Evolutionary conservation across 2,888 invertebrate genomes (phyloP).

Genomic region (Trimorus sp.): DNA sequence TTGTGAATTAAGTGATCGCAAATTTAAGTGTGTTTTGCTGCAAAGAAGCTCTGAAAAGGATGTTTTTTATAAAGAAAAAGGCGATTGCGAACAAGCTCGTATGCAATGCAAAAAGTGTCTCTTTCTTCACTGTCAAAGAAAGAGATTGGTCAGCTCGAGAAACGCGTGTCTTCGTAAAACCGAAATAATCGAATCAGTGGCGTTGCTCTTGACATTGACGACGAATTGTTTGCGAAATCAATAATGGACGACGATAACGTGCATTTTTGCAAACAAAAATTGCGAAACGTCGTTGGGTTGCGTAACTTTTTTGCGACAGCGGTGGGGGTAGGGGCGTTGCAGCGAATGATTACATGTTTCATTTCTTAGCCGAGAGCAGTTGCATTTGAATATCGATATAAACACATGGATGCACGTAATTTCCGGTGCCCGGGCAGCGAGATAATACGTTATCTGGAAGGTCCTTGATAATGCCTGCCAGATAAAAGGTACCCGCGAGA

Average conservation of each 20-base stretch:
- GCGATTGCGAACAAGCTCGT: too few relatives aligned
- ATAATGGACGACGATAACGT: slow-evolving; percentile 18
- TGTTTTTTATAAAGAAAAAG: too few relatives aligned
- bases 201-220: slow-evolving; percentile 35
- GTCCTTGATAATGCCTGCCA: slow-evolving; percentile 1
- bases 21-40: too few relatives aligned
- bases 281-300: slow-evolving; percentile 16
- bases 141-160: too few relatives aligned
- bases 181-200: slow-evolving; percentile 2
- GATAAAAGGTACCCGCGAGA: slow-evolving; percentile 15
- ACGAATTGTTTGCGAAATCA: slow-evolving; percentile 35
- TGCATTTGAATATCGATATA: slow-evolving; percentile 33
- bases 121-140: too few relatives aligned
- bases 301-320: slow-evolving; percentile 24
- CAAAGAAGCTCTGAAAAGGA: too few relatives aligned
- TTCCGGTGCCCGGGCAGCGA: slow-evolving; percentile 21
- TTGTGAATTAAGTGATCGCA: too few relatives aligned
- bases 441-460: slow-evolving; percentile 17
- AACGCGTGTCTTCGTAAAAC: too few relatives aligned
- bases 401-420: slow-evolving; percentile 30
- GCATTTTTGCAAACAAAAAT: slow-evolving; percentile 32
- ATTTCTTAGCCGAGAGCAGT: slow-evolving; percentile 4
- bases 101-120: too few relatives aligned
- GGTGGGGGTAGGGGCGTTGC: background rate
- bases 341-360: slow-evolving; percentile 37